phyloP scores from a whole-genome alignment of 2,797 vertebrate species.

The Picus viridis region DNA sequence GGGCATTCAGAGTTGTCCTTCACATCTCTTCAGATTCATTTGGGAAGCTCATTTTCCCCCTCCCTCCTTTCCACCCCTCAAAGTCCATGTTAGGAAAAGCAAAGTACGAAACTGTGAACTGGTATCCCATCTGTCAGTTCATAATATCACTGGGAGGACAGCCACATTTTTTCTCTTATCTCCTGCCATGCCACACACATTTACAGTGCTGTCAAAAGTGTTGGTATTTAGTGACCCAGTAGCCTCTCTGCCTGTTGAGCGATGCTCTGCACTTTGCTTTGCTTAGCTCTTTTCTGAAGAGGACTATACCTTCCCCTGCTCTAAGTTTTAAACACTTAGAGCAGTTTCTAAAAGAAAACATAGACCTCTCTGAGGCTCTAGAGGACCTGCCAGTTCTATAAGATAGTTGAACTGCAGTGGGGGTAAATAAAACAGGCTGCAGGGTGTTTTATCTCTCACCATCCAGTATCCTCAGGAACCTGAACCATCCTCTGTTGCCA shows the following conservation, averaged over 20 bases:
- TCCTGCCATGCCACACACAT: background rate
- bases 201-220: background rate
- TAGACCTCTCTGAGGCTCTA: background rate
- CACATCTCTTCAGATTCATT: background rate
- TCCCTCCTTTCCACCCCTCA: background rate
- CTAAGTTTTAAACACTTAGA: background rate
- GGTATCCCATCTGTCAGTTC: constrained; percentile 12
- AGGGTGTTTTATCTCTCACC: background rate
- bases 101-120: constrained; percentile 1
- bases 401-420: background rate
- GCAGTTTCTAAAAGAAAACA: background rate
- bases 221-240: background rate
- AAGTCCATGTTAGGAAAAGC: constrained; percentile 1
- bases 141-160: constrained; percentile 46
- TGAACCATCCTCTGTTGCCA: background rate
- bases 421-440: constrained; percentile 20
- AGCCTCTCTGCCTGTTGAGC: background rate
- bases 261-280: background rate
- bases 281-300: background rate
- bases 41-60: background rate
- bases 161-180: constrained; percentile 40
- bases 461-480: background rate
- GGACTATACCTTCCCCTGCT: background rate
- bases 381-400: background rate
- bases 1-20: background rate